A percentile compares a stretch with the other conserved stretches of the same genome.
phyloP scores from a whole-genome alignment of 2,797 vertebrate species.

The Sebastes baramenuke region DNA sequence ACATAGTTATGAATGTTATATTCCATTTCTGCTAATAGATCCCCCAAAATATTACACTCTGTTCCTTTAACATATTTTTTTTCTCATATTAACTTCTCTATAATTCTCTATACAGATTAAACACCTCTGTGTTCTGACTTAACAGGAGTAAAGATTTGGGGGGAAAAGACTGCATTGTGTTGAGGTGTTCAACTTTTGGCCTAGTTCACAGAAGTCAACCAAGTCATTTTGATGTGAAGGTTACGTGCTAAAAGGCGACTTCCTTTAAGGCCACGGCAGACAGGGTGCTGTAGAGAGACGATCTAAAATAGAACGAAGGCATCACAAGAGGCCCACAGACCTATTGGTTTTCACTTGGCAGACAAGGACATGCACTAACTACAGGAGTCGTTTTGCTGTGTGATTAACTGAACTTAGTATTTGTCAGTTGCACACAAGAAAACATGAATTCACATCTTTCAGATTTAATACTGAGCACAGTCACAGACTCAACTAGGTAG shows the following conservation, averaged over 20 bases:
- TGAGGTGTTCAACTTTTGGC: neutral
- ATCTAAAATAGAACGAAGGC: slow-evolving; percentile 36
- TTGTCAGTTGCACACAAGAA: neutral
- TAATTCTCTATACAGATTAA: neutral
- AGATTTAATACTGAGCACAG: neutral
- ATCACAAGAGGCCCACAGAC: slow-evolving; percentile 1
- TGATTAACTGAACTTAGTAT: neutral
- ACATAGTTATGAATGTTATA: too few species aligned
- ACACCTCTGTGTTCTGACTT: neutral
- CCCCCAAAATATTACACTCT: too few species aligned
- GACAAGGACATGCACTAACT: neutral
- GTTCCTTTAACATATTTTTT: too few species aligned
- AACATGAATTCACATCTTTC: neutral
- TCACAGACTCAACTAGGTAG: neutral
- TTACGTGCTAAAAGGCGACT: neutral
- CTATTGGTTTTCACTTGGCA: slow-evolving; percentile 15
- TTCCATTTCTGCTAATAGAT: too few species aligned
- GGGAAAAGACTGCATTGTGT: neutral
- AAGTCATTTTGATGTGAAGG: slow-evolving; percentile 12
- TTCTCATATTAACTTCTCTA: neutral
- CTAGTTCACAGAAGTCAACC: neutral
- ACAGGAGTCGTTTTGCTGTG: neutral
- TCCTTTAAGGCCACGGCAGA: neutral
- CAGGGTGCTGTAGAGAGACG: neutral
- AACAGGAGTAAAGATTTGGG: neutral